Conservation (phyloP, 92 coral and sea anemone genomes). For the Siderastrea radians region DNA sequence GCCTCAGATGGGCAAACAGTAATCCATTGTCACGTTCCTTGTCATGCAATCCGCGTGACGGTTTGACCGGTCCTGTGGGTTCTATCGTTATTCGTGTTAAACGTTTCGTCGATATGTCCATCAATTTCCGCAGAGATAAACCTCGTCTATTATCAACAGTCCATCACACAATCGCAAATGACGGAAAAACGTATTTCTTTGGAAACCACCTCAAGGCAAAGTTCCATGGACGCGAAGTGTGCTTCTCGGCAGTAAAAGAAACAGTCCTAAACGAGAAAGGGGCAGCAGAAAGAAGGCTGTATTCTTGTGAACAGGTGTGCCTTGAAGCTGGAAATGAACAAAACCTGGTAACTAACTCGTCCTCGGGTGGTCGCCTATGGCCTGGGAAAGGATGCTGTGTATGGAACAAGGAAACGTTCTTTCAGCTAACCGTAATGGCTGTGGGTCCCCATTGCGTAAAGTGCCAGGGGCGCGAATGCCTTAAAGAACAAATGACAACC, state of each 20-base stretch:
- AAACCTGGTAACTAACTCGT: conserved; percentile 49
- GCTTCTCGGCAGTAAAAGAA: conserved; percentile 59
- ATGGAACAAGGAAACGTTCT: conserved; percentile 49
- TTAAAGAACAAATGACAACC: conserved; percentile 11
- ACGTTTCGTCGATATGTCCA: conserved; percentile 14
- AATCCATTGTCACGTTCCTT: background rate
- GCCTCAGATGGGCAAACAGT: background rate
- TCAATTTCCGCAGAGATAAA: conserved; percentile 22
- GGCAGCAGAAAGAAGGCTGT: conserved; percentile 30
- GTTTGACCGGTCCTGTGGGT: conserved; percentile 5
- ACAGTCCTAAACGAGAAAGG: conserved; percentile 56
- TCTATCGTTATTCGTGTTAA: conserved; percentile 24
- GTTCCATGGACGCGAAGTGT: conserved; percentile 59
- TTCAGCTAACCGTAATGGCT: conserved; percentile 42
- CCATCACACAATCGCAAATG: conserved; percentile 41
- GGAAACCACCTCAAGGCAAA: conserved; percentile 40
- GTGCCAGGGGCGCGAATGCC: conserved; percentile 63
- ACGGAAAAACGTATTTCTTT: conserved; percentile 46
- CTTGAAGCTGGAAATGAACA: conserved; percentile 30
- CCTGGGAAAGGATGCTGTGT: conserved; percentile 62
- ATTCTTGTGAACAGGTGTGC: conserved; percentile 64
- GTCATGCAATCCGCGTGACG: conserved; percentile 45
- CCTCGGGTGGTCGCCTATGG: conserved; percentile 68
- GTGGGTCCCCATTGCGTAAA: conserved; percentile 59
- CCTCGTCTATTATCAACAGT: conserved; percentile 12